Evolutionary conservation across 2,113 vertebrate species (phyloP), one percentile per base, ranked within the genome.

Genomic region (Stegastes partitus): DNA sequence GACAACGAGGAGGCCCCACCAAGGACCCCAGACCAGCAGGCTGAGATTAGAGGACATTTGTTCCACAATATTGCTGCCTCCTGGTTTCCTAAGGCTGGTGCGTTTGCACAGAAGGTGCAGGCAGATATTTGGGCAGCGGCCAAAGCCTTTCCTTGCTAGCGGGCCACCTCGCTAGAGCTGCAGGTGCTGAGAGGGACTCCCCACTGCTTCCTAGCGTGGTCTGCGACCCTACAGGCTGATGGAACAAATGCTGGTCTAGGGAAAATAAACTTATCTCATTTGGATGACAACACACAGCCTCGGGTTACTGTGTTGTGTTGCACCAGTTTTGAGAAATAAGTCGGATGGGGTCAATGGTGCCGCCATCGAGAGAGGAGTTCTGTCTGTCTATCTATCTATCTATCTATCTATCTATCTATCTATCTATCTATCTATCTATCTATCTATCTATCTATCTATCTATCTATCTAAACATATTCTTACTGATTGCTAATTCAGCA

Each of bases 251-350:
- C 95, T 92, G 94, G 87, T 82, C 90, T 90, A 90, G 92, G 91
- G 95, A 95, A 96, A 96, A 97, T 97, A 96, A 96, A 97, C 96
- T 96, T 96, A 96, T 97, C 96, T 97, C 93, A 96, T 96, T 96
- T 96, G 95, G 95, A 96, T 96, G 96, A 97, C 96, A 97, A 96
- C 95, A 94, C 94, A 86, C 94, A 93, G 95, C 95, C 95, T 95
- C 93, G 55, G 94, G 96, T 96, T 94, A 94, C 89, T 89, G 90
- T 85, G 89, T 88, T 94, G 94, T 86, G 87, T 94, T 95, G 95
- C 91, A 93, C 94, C 93, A 93, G 91, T 95, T 94, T 87, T 81
- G 79, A 89, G 84, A 83, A 88, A 85, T 80, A 86, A 89, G 91
- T 75, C 62, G 79, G 90, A 91, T 64, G 54, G 87, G 92, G 93